These are phyloP conservation scores for Agapetus fuscipes DNA, from an alignment of 2,888 invertebrate genomes.

Conservation along the genomic window DNA sequence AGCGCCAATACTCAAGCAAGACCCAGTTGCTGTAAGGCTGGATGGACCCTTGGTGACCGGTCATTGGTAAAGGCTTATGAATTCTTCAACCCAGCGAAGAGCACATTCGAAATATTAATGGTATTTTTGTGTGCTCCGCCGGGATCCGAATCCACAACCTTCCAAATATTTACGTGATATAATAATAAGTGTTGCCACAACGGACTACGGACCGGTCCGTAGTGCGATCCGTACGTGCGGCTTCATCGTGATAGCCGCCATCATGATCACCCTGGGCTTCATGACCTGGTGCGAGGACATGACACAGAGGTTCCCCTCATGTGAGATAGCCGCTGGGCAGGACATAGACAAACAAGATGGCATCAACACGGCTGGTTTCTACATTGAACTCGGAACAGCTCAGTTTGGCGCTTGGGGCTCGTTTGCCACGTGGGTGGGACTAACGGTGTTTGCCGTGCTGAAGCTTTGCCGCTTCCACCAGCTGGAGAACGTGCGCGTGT, in stretches of 20 bases:
- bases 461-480: conserved; percentile 88
- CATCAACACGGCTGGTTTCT: conserved; percentile 74
- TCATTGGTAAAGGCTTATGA: too few relatives aligned
- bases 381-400: conserved; percentile 81
- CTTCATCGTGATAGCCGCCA: conserved; percentile 69
- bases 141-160: too few relatives aligned
- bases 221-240: too few relatives aligned
- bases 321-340: conserved; percentile 80
- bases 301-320: conserved; percentile 79
- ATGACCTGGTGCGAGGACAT: conserved; percentile 87
- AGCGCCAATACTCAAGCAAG: too few relatives aligned
- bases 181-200: too few relatives aligned
- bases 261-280: conserved; percentile 83
- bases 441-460: conserved; percentile 74
- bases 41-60: too few relatives aligned
- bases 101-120: too few relatives aligned
- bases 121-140: too few relatives aligned
- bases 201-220: too few relatives aligned
- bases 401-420: conserved; percentile 90
- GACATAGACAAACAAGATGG: conserved; percentile 71
- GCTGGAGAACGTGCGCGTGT: conserved; percentile 84
- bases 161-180: too few relatives aligned
- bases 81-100: too few relatives aligned
- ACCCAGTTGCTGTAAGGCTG: too few relatives aligned
- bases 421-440: conserved; percentile 81